Evolutionary conservation across 2,888 invertebrate genomes (phyloP).

Genomic region (Bugula neritina): DNA sequence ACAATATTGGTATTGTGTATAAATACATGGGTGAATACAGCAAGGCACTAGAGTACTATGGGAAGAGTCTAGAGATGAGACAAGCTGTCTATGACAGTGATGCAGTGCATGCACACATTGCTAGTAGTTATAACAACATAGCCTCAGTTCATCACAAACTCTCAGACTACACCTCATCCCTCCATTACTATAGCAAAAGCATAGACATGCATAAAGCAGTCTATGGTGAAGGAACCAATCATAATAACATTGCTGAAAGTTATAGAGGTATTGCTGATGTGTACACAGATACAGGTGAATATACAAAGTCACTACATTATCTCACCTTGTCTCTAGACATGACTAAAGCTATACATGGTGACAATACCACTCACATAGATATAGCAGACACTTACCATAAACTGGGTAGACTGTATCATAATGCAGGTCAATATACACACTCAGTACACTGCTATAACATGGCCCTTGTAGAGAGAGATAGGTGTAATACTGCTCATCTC

Average conservation of each 20-base stretch:
- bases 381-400: constrained; percentile 7
- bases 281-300: neutral
- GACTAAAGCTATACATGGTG: constrained; percentile 7
- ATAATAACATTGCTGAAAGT: neutral
- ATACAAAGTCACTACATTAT: neutral
- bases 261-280: neutral
- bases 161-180: neutral
- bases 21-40: neutral
- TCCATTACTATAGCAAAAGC: neutral
- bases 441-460: neutral
- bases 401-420: neutral
- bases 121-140: neutral
- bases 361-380: neutral
- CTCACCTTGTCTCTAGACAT: neutral
- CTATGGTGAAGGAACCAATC: neutral
- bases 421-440: neutral
- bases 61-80: neutral
- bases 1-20: neutral
- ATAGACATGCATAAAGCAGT: neutral
- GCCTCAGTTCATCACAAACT: neutral
- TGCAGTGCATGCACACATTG: neutral
- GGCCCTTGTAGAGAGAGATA: neutral
- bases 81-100: neutral
- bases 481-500: neutral
- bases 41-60: neutral